phyloP scores from a whole-genome alignment of 1,140 invertebrate species.

The Coenobita brevimanus region DNA sequence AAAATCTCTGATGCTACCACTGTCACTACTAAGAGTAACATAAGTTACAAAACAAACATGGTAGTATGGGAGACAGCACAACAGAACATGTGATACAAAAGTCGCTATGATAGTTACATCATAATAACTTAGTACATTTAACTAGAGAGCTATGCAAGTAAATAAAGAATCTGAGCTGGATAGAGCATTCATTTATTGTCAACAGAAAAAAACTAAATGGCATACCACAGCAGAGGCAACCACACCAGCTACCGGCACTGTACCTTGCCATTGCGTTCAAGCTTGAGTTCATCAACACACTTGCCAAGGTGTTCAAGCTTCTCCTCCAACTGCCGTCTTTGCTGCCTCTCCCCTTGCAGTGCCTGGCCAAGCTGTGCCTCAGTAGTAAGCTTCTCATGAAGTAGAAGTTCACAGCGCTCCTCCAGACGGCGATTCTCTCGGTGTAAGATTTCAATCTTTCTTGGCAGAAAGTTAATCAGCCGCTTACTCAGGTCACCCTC shows the following conservation, averaged over 20 bases:
- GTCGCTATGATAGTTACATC: too few relatives aligned
- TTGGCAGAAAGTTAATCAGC: constrained; percentile 68
- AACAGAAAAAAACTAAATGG: too few relatives aligned
- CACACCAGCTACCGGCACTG: not conserved
- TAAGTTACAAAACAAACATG: too few relatives aligned
- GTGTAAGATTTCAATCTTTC: constrained; percentile 67
- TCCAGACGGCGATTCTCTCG: constrained; percentile 61
- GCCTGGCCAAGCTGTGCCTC: constrained; percentile 38
- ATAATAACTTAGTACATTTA: too few relatives aligned
- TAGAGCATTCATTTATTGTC: too few relatives aligned
- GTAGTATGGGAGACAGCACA: too few relatives aligned
- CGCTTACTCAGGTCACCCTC: constrained; percentile 55
- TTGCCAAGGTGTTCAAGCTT: constrained; percentile 68
- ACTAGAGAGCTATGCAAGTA: too few relatives aligned
- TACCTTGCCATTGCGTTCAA: constrained; percentile 65
- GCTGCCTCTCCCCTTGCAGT: constrained; percentile 45
- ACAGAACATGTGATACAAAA: too few relatives aligned
- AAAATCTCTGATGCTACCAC: too few relatives aligned
- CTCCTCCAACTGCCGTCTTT: constrained; percentile 59
- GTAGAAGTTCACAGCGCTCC: constrained; percentile 21
- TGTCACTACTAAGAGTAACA: too few relatives aligned
- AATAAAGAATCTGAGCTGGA: too few relatives aligned
- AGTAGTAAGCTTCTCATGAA: constrained; percentile 44
- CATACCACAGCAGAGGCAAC: not conserved
- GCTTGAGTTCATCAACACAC: constrained; percentile 67